Evolutionary conservation across 2,113 vertebrate species (phyloP).

Genomic region (Haemorhous mexicanus): DNA sequence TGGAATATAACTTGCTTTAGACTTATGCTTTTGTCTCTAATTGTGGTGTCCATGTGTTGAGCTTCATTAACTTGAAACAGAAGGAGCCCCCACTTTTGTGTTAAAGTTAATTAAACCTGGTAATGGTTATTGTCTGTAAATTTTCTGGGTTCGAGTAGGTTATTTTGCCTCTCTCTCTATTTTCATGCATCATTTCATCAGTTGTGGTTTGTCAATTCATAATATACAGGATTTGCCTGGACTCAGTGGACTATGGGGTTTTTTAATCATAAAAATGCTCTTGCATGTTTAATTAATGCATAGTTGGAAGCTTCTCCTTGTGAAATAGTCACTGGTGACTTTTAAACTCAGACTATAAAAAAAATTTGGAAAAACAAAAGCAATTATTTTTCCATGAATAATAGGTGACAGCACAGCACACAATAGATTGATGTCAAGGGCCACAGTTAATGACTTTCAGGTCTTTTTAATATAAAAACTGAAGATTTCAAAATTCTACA

Average conservation of each 20-base stretch:
- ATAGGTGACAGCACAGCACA: background rate
- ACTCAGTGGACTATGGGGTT: background rate
- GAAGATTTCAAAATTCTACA: background rate
- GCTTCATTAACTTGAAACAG: slow-evolving; percentile 72
- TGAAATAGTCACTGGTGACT: background rate
- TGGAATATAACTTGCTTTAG: slow-evolving; percentile 37
- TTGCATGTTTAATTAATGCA: background rate
- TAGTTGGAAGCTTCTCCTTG: background rate
- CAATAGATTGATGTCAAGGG: background rate
- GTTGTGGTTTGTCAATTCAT: background rate
- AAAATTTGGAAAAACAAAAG: background rate
- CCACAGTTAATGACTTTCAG: background rate
- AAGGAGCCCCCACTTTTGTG: slow-evolving; percentile 65
- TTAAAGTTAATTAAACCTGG: slow-evolving; percentile 79
- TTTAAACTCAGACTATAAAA: background rate
- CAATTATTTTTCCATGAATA: background rate
- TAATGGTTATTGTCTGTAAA: slow-evolving; percentile 71
- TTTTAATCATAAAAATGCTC: background rate
- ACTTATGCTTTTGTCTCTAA: slow-evolving; percentile 65
- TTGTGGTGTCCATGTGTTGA: slow-evolving; percentile 57
- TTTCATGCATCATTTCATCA: slow-evolving; percentile 50
- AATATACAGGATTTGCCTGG: background rate
- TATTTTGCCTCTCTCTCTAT: slow-evolving; percentile 31
- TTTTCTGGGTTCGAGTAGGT: slow-evolving; percentile 50
- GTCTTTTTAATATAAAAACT: background rate